Percentiles rank a stretch among this genome's conserved stretches.
phyloP scores from a whole-genome alignment of 2,113 vertebrate genomes.

The Ifrita kowaldi region DNA sequence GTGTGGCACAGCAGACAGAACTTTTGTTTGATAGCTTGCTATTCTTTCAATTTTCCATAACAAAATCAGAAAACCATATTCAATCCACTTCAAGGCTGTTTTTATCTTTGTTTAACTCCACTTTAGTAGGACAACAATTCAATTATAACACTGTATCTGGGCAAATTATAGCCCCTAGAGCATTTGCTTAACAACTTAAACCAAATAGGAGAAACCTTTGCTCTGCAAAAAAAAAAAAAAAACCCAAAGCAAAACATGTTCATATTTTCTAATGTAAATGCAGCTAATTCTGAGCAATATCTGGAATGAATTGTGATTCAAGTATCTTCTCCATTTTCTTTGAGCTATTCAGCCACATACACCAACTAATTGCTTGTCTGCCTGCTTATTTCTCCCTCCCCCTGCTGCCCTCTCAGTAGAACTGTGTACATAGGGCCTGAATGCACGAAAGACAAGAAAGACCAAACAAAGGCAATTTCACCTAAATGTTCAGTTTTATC shows the following conservation, averaged over 20 bases:
- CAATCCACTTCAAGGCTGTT: background rate
- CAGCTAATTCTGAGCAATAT: background rate
- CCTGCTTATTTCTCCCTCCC: background rate
- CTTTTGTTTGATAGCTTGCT: background rate
- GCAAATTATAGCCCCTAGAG: background rate
- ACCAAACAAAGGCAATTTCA: background rate
- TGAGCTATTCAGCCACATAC: background rate
- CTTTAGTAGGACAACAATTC: background rate
- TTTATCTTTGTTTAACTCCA: background rate
- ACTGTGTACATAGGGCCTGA: accelerated
- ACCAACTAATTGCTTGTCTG: background rate
- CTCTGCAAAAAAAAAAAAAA: background rate
- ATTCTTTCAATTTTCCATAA: background rate
- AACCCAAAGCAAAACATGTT: background rate
- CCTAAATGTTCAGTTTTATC: background rate
- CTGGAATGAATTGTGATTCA: background rate
- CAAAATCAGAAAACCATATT: background rate
- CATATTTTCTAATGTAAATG: background rate
- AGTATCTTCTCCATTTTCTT: background rate
- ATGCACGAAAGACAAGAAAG: background rate
- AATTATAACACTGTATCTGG: background rate
- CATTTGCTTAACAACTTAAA: background rate
- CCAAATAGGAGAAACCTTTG: background rate
- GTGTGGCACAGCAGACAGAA: background rate
- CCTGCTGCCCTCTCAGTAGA: background rate